A percentile compares a stretch with the other conserved stretches of the same genome.
phyloP scores from a whole-genome alignment of 1,140 invertebrate species.

The Diabrotica undecimpunctata region DNA sequence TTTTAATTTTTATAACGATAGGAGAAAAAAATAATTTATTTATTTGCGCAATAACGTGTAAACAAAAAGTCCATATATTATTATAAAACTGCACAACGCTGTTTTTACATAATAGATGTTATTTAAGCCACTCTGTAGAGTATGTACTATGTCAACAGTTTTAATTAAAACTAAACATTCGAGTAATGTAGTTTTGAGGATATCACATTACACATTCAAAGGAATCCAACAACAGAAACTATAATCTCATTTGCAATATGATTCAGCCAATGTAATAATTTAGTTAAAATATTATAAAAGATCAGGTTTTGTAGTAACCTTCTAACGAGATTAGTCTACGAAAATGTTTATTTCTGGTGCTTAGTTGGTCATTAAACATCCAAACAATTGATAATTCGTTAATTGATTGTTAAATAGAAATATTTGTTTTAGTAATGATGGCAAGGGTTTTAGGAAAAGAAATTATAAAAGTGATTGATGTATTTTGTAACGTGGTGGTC shows the following conservation, averaged over 20 bases:
- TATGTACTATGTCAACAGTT: neutral
- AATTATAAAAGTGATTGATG: neutral
- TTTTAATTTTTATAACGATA: too few relatives aligned
- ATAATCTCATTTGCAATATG: conserved; percentile 18
- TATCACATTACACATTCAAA: conserved; percentile 12
- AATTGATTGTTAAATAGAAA: neutral
- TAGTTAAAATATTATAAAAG: neutral
- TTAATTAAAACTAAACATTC: neutral
- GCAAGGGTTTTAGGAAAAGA: neutral
- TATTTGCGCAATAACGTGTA: too few relatives aligned
- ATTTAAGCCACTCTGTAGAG: too few relatives aligned
- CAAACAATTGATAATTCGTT: neutral
- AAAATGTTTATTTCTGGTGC: neutral
- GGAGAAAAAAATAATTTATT: too few relatives aligned
- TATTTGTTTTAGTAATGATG: conserved; percentile 1
- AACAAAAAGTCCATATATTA: too few relatives aligned
- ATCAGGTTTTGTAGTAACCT: neutral
- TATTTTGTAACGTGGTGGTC: neutral
- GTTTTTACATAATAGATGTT: too few relatives aligned
- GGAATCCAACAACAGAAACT: conserved; percentile 7
- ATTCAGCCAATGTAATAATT: neutral
- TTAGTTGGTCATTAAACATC: neutral
- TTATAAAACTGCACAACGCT: too few relatives aligned
- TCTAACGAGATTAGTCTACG: neutral
- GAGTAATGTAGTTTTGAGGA: neutral